A percentile compares a stretch with the other conserved stretches of the same genome.
Evolutionary conservation across 2,888 invertebrate species (phyloP).

Genomic region (Melinaea menophilus): DNA sequence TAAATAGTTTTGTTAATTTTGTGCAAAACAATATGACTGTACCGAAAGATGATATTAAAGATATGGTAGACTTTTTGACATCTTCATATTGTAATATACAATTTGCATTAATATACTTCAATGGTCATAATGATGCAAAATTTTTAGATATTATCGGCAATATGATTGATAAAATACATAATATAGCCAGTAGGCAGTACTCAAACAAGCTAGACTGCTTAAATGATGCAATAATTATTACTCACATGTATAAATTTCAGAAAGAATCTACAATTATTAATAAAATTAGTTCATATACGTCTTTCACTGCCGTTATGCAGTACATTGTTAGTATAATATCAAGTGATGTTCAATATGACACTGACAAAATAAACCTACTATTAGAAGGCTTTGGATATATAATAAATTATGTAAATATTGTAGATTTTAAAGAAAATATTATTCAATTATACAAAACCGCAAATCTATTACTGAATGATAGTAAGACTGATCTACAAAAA

Average conservation of each 20-base stretch:
- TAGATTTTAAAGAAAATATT: constrained; percentile 38
- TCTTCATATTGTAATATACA: constrained; percentile 44
- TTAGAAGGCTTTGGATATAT: constrained; percentile 39
- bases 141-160: constrained; percentile 42
- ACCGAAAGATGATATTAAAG: constrained; percentile 35
- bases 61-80: constrained; percentile 40
- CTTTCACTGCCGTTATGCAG: constrained; percentile 45
- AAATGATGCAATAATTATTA: constrained; percentile 48
- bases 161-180: constrained; percentile 44
- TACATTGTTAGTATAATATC: constrained; percentile 48
- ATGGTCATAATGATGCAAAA: constrained; percentile 39
- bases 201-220: constrained; percentile 51
- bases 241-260: constrained; percentile 38
- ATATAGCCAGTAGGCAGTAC: constrained; percentile 52
- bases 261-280: constrained; percentile 24
- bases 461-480: constrained; percentile 46
- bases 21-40: constrained; percentile 35
- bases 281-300: constrained; percentile 34
- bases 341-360: constrained; percentile 40
- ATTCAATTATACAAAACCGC: constrained; percentile 48
- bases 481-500: constrained; percentile 44
- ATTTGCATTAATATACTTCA: constrained; percentile 48
- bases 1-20: constrained; percentile 38
- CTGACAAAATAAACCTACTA: constrained; percentile 43
- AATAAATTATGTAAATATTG: constrained; percentile 29